phyloP scores from a whole-genome alignment of 2,888 invertebrate species.

The Eurois occulta region DNA sequence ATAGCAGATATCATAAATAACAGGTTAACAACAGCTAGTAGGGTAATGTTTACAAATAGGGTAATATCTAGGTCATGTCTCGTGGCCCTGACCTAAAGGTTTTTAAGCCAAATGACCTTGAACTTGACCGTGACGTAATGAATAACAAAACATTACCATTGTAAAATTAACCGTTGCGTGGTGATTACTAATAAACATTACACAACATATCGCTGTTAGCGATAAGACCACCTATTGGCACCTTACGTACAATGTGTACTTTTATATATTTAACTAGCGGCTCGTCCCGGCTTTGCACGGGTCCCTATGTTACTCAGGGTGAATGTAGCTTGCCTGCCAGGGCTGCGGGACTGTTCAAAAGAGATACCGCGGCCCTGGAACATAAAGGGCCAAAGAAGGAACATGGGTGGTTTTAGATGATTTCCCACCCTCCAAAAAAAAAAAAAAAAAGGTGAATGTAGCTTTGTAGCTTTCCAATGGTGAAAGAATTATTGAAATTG shows the following conservation, averaged over 20 bases:
- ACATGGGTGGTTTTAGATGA: too few species aligned
- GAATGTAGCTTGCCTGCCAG: too few species aligned
- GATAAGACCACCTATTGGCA: neutral
- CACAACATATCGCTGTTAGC: neutral
- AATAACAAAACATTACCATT: slow-evolving; percentile 4
- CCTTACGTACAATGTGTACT: neutral
- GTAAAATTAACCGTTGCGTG: neutral
- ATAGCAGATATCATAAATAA: slow-evolving; percentile 20
- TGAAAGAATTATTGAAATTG: too few species aligned
- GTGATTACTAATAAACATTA: neutral
- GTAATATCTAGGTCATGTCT: slow-evolving; percentile 11
- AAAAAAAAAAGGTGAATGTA: too few species aligned
- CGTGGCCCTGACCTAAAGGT: neutral
- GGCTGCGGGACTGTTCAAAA: too few species aligned
- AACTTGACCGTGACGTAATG: neutral
- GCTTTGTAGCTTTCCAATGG: too few species aligned
- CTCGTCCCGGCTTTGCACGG: too few species aligned
- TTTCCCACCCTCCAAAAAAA: too few species aligned
- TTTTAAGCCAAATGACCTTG: slow-evolving; percentile 16
- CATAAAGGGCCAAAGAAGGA: too few species aligned
- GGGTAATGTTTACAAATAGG: neutral
- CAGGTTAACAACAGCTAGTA: neutral
- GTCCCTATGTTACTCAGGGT: too few species aligned
- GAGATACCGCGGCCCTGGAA: too few species aligned
- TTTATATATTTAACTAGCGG: neutral